Base-by-base conservation (phyloP, 2,888 invertebrate genomes). In the Drosophila macrospina region DNA sequence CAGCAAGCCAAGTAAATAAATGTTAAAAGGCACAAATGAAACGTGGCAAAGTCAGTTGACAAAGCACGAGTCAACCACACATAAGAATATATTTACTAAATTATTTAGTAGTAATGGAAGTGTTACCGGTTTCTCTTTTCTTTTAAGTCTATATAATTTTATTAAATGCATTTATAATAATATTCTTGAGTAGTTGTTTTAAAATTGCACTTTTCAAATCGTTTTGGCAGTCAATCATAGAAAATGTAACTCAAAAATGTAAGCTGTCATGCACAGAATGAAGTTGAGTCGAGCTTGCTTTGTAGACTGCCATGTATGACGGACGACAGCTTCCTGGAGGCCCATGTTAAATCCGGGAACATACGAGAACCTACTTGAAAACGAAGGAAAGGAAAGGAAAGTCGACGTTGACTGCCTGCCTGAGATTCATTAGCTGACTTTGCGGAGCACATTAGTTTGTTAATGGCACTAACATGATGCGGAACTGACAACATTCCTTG, bases 391-490 rank as follows among this genome's bases (percentile, higher is more conserved):
- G 8, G 44, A 20, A 24, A 26, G 26, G 44, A 36, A 13, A 41
- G 20, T 41, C 56, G 34, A 10, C 20, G 26, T 20, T 13, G 16
- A 42, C 28, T 6, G 34, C 55, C 59, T 60, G 69, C 2, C 26
- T 48, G 15, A 62, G 47, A 61, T 69, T 61, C 65, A 68, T 70
- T 65, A 47, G 64, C 63, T 65, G 59, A 76, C 54, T 63, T 64
- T 32, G 50, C 61, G 51, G 24, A 41, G 59, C 67, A 60, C 79
- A 78, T 78, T 84, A 86, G 86, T 82, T 86, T 86, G 83, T 85
- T 89, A 83, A 89, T 82, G 88, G 88, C 83, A 82, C 83, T 86
- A 82, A 89, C 89, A 77, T 82, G 78, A 82, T 80, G 88, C 76
- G 66, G 76, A 70, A 70, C 75, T 84, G 89, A 81, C 85, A 86